These are phyloP conservation scores for Phoenicopterus ruber DNA, from an alignment of 2,113 vertebrate genomes.

Conservation along the genomic window DNA sequence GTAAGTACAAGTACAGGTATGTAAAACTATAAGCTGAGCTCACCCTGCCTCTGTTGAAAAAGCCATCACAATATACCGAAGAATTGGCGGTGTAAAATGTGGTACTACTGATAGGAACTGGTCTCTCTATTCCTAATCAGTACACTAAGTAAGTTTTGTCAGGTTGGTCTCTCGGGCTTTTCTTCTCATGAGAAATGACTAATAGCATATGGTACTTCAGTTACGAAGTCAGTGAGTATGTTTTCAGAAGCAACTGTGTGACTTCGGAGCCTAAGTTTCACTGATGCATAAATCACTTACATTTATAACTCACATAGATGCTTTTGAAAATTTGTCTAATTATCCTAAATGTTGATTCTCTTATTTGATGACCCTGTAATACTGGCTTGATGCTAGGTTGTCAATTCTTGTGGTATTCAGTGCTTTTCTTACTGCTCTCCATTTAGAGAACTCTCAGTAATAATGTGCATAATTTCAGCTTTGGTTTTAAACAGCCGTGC, in stretches of 20 bases:
- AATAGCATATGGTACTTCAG: constrained; percentile 35
- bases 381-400: not conserved
- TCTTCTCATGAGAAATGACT: constrained; percentile 48
- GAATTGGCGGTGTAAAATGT: not conserved
- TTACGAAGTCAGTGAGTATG: not conserved
- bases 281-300: not conserved
- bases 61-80: not conserved
- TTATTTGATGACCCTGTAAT: not conserved
- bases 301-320: not conserved
- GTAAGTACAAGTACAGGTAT: not conserved
- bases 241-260: constrained; percentile 31
- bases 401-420: not conserved
- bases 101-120: not conserved
- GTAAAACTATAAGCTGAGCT: not conserved
- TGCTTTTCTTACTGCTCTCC: not conserved
- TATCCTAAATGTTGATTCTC: not conserved
- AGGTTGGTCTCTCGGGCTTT: constrained; percentile 48
- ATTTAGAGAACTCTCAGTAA: not conserved
- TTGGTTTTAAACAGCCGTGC: not conserved
- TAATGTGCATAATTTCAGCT: not conserved
- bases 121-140: constrained; percentile 10
- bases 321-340: not conserved
- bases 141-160: constrained; percentile 56
- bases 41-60: not conserved
- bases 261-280: not conserved